Evolutionary conservation across 2,797 vertebrate genomes (phyloP).

Genomic region (Gallinago solitaria): DNA sequence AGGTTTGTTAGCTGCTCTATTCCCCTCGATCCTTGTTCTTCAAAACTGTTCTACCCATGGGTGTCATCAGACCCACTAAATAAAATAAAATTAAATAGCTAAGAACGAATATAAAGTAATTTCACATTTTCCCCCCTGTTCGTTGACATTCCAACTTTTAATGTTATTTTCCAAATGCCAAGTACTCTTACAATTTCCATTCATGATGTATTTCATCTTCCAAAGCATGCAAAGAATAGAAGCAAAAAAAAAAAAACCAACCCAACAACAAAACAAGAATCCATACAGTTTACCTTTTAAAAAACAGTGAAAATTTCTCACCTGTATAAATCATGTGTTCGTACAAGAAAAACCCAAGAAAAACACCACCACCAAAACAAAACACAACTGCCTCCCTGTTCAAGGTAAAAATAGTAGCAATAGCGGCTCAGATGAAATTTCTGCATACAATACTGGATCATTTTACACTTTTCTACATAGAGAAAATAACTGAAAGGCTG

Average conservation of each 20-base stretch:
- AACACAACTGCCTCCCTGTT: background rate
- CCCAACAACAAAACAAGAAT: background rate
- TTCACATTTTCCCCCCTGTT: background rate
- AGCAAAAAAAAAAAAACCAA: background rate
- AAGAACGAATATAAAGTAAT: background rate
- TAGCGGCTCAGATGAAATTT: background rate
- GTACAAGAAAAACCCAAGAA: background rate
- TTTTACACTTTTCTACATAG: background rate
- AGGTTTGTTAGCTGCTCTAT: background rate
- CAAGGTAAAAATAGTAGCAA: background rate
- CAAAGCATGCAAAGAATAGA: background rate
- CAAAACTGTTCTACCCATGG: background rate
- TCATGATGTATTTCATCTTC: background rate
- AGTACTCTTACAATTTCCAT: background rate
- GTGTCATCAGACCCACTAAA: background rate
- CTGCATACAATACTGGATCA: background rate
- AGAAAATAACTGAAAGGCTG: background rate
- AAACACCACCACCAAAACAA: background rate
- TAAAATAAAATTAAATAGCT: background rate
- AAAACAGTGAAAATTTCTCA: background rate
- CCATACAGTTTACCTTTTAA: background rate
- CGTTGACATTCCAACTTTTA: background rate
- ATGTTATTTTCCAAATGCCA: background rate
- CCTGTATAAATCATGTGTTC: background rate
- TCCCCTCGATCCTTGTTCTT: rapidly evolving